Conservation (phyloP, 2,888 invertebrate genomes). For the Phaonia tiefii region DNA sequence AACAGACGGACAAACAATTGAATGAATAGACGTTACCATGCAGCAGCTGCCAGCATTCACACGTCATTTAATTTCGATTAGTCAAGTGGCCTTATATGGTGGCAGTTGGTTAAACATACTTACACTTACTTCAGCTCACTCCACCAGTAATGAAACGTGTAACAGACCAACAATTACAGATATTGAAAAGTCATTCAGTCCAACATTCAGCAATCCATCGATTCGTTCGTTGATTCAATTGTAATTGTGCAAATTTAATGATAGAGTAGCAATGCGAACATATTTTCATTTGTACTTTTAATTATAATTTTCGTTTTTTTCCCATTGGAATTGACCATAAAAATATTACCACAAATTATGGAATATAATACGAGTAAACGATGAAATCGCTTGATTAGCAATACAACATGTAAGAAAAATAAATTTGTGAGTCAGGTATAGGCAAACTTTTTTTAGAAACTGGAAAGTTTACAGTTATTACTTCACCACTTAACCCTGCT, state of each 20-base stretch:
- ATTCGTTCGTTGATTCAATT: constrained; percentile 55
- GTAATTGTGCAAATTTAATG: constrained; percentile 57
- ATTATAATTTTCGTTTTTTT: not conserved
- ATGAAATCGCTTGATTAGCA: too few species aligned
- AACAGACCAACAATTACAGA: constrained; percentile 43
- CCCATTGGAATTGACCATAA: not conserved
- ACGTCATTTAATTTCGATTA: constrained; percentile 81
- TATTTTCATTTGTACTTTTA: constrained; percentile 39
- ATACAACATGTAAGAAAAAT: constrained; percentile 44
- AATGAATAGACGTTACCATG: not conserved
- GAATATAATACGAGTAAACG: too few species aligned
- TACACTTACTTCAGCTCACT: constrained; percentile 9
- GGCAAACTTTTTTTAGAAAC: constrained; percentile 42
- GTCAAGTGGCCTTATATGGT: constrained; percentile 68
- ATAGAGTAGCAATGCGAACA: constrained; percentile 35
- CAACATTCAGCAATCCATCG: constrained; percentile 42
- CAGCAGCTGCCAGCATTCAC: constrained; percentile 78
- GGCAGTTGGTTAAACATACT: constrained; percentile 44
- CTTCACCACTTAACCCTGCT: too few species aligned
- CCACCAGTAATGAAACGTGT: not conserved
- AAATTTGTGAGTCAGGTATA: constrained; percentile 36
- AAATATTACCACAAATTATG: constrained; percentile 15
- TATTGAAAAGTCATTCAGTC: constrained; percentile 38
- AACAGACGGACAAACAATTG: constrained; percentile 10
- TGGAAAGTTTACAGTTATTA: too few species aligned